Evolutionary conservation across 2,113 vertebrate genomes (phyloP).

Genomic region (Melanotaenia duboulayi): DNA sequence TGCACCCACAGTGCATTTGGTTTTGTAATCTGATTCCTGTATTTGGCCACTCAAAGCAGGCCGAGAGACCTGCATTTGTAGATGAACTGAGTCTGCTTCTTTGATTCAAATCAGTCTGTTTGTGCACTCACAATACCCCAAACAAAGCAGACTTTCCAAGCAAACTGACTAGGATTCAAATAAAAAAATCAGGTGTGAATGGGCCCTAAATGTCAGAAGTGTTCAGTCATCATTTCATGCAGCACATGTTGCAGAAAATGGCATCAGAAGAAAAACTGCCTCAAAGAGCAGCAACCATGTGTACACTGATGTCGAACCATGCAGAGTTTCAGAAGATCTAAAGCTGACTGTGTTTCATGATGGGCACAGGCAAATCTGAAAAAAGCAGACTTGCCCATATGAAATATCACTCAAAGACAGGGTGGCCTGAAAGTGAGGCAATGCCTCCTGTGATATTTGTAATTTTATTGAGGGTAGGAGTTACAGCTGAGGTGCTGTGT

Average conservation of each 20-base stretch:
- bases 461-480: conserved; percentile 73
- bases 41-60: no score
- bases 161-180: no score
- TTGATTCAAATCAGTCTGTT: no score
- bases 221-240: conserved; percentile 19
- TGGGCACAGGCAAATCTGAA: conserved; percentile 41
- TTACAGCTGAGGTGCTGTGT: conserved; percentile 71
- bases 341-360: conserved; percentile 54
- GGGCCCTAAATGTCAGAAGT: not conserved
- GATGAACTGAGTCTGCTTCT: no score
- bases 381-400: conserved; percentile 40
- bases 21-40: no score
- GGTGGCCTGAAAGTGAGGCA: conserved; percentile 59
- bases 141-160: no score
- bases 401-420: conserved; percentile 57
- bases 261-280: conserved; percentile 41
- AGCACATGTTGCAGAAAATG: conserved; percentile 19
- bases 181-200: no score
- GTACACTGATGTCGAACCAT: conserved; percentile 33
- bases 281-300: conserved; percentile 10
- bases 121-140: no score
- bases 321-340: conserved; percentile 32
- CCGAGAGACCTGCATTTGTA: no score
- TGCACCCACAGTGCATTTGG: no score
- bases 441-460: conserved; percentile 70